Conservation (phyloP, 1,140 invertebrate species). For the Acromyrmex charruanus region DNA sequence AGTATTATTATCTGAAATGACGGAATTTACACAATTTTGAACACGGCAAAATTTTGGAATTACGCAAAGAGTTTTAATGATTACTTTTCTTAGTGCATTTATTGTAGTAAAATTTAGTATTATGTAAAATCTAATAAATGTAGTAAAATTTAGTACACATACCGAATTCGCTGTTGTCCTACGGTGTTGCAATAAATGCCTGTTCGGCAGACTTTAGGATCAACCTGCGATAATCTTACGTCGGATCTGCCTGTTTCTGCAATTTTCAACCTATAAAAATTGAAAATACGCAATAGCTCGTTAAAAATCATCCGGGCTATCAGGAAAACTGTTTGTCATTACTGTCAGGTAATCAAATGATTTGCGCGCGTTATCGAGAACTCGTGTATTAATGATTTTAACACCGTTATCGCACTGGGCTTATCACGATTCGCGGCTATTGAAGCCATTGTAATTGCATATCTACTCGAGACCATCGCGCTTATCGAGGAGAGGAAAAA, state of each 20-base stretch:
- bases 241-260: conserved; percentile 84
- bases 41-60: not conserved
- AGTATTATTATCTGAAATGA: not conserved
- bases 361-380: not conserved
- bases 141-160: conserved; percentile 1
- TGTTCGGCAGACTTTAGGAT: conserved; percentile 76
- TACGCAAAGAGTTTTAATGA: not conserved
- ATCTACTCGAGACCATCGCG: not conserved
- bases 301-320: not conserved
- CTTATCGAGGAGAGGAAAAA: not conserved
- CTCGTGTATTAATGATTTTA: not conserved
- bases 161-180: conserved; percentile 71
- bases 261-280: conserved; percentile 82
- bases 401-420: not conserved
- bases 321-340: not conserved
- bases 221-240: conserved; percentile 84
- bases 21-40: not conserved
- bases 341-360: not conserved
- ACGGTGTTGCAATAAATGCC: conserved; percentile 34
- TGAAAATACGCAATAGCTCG: conserved; percentile 39
- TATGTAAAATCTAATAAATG: no score
- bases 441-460: not conserved
- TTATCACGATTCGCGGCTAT: not conserved
- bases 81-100: not conserved
- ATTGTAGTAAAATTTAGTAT: no score